Conservation (phyloP, 2,797 vertebrate genomes). For the Aplochiton taeniatus region DNA sequence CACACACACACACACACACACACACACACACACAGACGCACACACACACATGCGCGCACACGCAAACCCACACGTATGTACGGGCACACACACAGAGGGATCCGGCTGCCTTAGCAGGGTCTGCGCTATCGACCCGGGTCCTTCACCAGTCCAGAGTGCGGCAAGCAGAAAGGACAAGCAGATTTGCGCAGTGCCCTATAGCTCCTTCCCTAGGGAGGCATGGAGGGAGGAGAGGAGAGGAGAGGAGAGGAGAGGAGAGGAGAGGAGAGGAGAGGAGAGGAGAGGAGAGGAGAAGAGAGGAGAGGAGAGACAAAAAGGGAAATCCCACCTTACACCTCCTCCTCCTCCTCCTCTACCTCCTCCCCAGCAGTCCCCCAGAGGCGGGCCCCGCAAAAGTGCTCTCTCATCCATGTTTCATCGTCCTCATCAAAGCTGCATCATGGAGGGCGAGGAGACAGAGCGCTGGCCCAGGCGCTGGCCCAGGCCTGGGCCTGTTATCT, state of each 20-base stretch:
- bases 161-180: slow-evolving; percentile 45
- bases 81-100: slow-evolving; percentile 9
- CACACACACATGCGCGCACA: background rate
- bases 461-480: slow-evolving; percentile 18
- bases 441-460: background rate
- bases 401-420: slow-evolving; percentile 50
- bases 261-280: slow-evolving; percentile 42
- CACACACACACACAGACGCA: background rate
- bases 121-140: slow-evolving; percentile 37
- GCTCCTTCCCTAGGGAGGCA: slow-evolving; percentile 39
- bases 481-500: slow-evolving; percentile 13
- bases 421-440: slow-evolving; percentile 44
- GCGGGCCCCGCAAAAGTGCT: slow-evolving; percentile 38
- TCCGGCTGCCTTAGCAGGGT: slow-evolving; percentile 30
- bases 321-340: slow-evolving; percentile 34
- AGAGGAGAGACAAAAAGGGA: slow-evolving; percentile 12
- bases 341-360: no score
- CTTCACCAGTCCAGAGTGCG: slow-evolving; percentile 10
- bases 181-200: slow-evolving; percentile 56
- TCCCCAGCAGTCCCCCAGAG: slow-evolving; percentile 18
- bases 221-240: slow-evolving; percentile 35
- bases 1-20: slow-evolving; percentile 5
- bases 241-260: slow-evolving; percentile 39
- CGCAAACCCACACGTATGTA: slow-evolving; percentile 15
- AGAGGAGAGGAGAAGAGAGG: slow-evolving; percentile 34